Conservation (phyloP, 2,113 vertebrate genomes). For the Polyodon spathula region DNA sequence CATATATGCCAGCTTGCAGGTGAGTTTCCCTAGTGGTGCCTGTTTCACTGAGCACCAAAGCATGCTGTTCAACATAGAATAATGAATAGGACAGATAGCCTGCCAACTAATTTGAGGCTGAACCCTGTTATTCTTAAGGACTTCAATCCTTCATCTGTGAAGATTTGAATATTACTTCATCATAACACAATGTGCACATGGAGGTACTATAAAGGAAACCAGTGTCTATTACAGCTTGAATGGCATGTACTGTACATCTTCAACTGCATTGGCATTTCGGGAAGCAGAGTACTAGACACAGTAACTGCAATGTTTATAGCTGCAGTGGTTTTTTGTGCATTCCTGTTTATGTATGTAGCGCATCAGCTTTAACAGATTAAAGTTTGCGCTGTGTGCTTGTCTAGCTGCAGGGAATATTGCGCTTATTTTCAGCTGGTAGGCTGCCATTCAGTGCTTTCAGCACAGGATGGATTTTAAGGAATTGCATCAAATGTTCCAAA, state of each 20-base stretch:
- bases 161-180: background rate
- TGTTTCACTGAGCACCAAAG: constrained; percentile 3
- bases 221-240: constrained; percentile 9
- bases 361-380: too few species aligned
- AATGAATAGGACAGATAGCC: constrained; percentile 6
- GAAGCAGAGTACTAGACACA: too few species aligned
- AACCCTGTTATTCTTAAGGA: constrained; percentile 4
- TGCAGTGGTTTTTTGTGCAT: too few species aligned
- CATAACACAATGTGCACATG: constrained; percentile 5
- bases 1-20: constrained; percentile 2
- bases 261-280: constrained; percentile 3
- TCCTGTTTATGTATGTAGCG: too few species aligned
- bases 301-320: too few species aligned
- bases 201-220: background rate
- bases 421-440: background rate
- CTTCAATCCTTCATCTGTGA: background rate
- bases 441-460: background rate
- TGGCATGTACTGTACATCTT: background rate
- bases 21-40: background rate
- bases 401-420: too few species aligned
- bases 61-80: background rate
- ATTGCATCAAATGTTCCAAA: background rate
- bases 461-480: background rate
- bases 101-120: background rate
- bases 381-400: too few species aligned